Base-by-base conservation (phyloP, 2,797 vertebrate species). In the Pterois miles region DNA sequence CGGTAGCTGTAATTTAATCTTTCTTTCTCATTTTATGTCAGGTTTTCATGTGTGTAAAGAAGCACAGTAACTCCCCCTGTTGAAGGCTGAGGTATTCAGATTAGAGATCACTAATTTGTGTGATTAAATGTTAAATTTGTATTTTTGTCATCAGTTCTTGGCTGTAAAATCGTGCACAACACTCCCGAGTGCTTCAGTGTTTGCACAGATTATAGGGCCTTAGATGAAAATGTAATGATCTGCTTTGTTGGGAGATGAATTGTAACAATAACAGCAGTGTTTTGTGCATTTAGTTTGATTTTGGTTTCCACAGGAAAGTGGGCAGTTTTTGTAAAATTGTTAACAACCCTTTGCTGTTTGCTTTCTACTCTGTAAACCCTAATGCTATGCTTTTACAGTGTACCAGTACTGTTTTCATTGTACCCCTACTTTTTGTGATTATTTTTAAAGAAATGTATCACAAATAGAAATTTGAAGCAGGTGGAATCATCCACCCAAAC, bases 401-500 rank as follows among this genome's bases (percentile, higher is more conserved):
- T 80, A 16, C 68, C 34, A 58, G 38, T 46, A 27, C 38, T 76
- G 29, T 76, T 82, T 68, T 50, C 25, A 66, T 66, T 84, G 81
- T 86, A 65, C 48, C 48, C 25, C 16, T 81, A 36, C 9, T 65
- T 82, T 76, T 62, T 81, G 68, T 83, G 71, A 66, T 82, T 66
- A 25, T 65, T 69, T 78, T 76, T 52, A 64, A 58, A 36, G 73
- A 84, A 74, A 82, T 62, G 60, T 68, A 69, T 72, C 75, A 58
- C 46, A 73, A 63, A 71, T 78, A 73, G 73, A 63, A 60, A 65
- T 56, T 54, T 67, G 22, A 76, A 86, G 59, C 34, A 82, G 72
- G 74, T 78, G 72, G 38, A 89, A 46, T 76, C 50, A 59, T 81
- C 86, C 76, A 84, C 80, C 71, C 65, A 71, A 72, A 81, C 65